Evolutionary conservation across 2,113 vertebrate genomes (phyloP).

Genomic region (Herpetotheres cachinnans): DNA sequence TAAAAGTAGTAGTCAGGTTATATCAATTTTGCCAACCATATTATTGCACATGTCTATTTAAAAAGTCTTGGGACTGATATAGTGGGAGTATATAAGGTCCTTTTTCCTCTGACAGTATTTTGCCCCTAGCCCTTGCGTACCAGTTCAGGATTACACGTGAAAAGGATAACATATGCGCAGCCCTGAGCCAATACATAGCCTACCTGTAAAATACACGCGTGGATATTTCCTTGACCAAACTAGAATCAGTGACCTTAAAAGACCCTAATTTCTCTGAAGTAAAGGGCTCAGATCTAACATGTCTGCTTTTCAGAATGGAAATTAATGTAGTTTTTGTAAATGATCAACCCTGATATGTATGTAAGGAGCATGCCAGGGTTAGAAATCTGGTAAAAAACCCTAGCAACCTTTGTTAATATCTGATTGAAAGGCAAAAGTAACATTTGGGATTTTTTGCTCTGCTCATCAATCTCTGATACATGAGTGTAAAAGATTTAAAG

Average conservation of each 20-base stretch:
- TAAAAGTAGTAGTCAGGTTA: background rate
- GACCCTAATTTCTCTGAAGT: background rate
- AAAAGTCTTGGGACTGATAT: background rate
- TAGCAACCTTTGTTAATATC: background rate
- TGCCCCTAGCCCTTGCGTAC: background rate
- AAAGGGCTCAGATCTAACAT: background rate
- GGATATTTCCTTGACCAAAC: background rate
- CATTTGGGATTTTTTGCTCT: background rate
- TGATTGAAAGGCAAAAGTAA: background rate
- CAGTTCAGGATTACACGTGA: background rate
- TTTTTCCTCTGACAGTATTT: background rate
- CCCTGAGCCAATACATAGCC: background rate
- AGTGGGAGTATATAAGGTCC: background rate
- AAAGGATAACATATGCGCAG: background rate
- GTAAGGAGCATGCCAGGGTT: background rate
- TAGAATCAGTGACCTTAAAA: constrained; percentile 1
- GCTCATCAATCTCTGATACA: background rate
- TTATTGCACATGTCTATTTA: background rate
- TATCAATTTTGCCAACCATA: background rate
- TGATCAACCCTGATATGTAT: background rate
- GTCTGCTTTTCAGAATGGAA: background rate
- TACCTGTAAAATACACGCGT: background rate
- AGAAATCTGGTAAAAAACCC: background rate
- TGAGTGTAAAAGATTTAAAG: background rate
- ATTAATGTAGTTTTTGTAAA: background rate